These are phyloP conservation scores for Cabera pusaria DNA, from an alignment of 2,888 invertebrate species.

Conservation along the genomic window DNA sequence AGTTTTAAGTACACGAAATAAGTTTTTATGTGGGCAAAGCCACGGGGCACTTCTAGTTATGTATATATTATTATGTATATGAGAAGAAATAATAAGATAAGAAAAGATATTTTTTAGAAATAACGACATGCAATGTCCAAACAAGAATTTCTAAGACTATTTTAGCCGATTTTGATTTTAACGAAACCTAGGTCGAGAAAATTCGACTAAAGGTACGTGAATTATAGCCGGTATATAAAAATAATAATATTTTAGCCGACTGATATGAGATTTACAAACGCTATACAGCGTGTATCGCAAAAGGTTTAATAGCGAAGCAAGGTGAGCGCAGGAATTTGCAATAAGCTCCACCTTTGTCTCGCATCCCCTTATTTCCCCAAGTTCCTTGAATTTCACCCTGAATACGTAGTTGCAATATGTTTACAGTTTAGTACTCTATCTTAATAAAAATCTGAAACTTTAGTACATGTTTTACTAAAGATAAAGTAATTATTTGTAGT, in stretches of 20 bases:
- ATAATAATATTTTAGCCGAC: conserved; percentile 55
- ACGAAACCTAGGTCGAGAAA: too few relatives aligned
- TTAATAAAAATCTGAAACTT: not conserved
- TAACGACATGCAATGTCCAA: too few relatives aligned
- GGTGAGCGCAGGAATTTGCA: conserved; percentile 76
- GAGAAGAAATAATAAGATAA: too few relatives aligned
- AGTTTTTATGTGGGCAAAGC: too few relatives aligned
- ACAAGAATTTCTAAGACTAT: too few relatives aligned
- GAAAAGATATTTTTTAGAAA: too few relatives aligned
- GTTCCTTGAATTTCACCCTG: conserved; percentile 71
- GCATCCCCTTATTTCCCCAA: conserved; percentile 65
- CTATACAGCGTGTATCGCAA: conserved; percentile 53
- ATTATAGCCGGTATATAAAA: too few relatives aligned
- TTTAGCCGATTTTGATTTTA: too few relatives aligned
- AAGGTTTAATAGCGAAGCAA: conserved; percentile 65
- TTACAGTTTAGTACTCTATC: conserved; percentile 27
- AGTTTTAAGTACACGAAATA: too few relatives aligned
- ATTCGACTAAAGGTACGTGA: too few relatives aligned
- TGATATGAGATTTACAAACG: conserved; percentile 53
- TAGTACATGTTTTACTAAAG: not conserved
- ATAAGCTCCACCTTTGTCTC: conserved; percentile 76
- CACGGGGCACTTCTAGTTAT: too few relatives aligned
- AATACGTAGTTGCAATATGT: conserved; percentile 43
- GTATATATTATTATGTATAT: too few relatives aligned
- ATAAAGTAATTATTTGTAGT: conserved; percentile 1